These are phyloP conservation scores for Andrena chrysosceles DNA, from an alignment of 2,888 invertebrate genomes.

Conservation along the genomic window DNA sequence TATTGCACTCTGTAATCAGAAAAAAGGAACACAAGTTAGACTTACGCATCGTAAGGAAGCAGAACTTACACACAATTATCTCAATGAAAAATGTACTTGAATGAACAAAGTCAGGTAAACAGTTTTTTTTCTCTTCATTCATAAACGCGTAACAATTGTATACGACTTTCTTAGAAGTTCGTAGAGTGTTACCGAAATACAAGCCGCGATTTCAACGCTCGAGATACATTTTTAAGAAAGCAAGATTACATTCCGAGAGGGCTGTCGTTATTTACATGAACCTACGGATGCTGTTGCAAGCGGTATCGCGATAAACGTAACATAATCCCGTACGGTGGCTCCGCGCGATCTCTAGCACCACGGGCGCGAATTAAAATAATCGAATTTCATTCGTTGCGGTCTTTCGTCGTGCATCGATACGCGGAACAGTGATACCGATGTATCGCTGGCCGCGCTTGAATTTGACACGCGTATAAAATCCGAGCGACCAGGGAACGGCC, in stretches of 20 bases:
- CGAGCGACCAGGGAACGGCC: slow-evolving; percentile 2
- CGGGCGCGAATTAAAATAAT: slow-evolving; percentile 41
- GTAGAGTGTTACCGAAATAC: neutral
- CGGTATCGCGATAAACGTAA: slow-evolving; percentile 47
- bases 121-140: neutral
- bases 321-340: slow-evolving; percentile 29
- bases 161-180: neutral
- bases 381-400: slow-evolving; percentile 40
- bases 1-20: slow-evolving; percentile 86
- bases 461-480: slow-evolving; percentile 39
- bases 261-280: slow-evolving; percentile 31
- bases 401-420: slow-evolving; percentile 15
- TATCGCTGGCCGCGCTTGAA: slow-evolving; percentile 2
- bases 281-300: slow-evolving; percentile 37
- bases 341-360: slow-evolving; percentile 5
- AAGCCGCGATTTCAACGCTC: neutral
- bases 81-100: neutral
- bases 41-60: neutral
- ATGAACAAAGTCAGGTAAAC: neutral
- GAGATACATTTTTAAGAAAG: neutral
- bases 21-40: slow-evolving; percentile 37
- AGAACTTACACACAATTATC: neutral
- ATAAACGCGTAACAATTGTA: neutral
- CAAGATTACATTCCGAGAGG: slow-evolving; percentile 22
- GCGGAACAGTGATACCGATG: neutral